Conservation (phyloP, 2,888 invertebrate species). For the Phytoseiulus persimilis region DNA sequence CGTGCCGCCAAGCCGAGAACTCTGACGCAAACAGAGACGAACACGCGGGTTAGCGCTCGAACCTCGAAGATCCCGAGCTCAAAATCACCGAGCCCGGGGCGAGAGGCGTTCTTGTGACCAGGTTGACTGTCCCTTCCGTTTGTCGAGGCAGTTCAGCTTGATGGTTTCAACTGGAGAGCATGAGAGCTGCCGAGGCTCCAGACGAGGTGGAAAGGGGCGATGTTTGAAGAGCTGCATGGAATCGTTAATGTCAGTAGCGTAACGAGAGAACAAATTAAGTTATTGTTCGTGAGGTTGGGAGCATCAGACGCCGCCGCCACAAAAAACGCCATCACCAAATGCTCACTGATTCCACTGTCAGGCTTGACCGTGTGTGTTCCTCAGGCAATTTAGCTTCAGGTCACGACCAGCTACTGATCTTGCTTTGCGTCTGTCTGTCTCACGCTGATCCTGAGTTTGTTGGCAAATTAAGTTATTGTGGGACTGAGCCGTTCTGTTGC, state of each 20-base stretch:
- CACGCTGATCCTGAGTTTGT: background rate
- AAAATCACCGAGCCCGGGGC: too few species aligned
- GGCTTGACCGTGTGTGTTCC: background rate
- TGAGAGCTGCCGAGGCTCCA: background rate
- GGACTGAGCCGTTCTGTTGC: background rate
- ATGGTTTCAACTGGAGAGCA: background rate
- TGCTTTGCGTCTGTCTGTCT: background rate
- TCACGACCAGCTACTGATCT: background rate
- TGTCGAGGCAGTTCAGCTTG: background rate
- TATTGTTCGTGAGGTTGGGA: background rate
- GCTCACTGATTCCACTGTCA: conserved; percentile 5
- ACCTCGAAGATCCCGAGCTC: background rate
- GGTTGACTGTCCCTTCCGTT: too few species aligned
- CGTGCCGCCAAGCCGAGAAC: background rate
- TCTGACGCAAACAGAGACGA: background rate
- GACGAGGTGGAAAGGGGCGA: background rate
- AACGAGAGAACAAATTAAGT: background rate
- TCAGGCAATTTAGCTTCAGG: background rate
- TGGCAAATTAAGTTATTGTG: background rate
- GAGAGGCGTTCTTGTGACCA: too few species aligned
- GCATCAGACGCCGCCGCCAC: background rate
- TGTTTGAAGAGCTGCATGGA: background rate
- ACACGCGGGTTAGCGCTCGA: background rate
- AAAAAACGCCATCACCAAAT: background rate
- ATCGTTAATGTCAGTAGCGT: background rate